Base-by-base conservation (phyloP, 1,140 invertebrate species). In the Drosophila kurseongensis region DNA sequence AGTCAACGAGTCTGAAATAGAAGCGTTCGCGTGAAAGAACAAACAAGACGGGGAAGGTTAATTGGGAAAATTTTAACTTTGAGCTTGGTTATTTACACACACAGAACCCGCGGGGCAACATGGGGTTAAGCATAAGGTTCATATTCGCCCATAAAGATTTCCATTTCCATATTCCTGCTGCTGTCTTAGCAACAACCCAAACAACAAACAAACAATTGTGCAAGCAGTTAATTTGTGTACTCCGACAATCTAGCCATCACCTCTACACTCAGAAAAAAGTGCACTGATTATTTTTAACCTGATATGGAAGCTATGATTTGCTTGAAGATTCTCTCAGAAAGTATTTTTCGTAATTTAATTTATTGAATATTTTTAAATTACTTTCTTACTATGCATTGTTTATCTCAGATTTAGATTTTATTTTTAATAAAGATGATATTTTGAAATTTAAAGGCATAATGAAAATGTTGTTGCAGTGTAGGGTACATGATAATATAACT, bases 1-100 rank as follows among this genome's bases (percentile, higher is more conserved):
- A 42, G 60, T 63, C 40, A 42, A 5, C 36, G 27, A 59, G 29
- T 84, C 63, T 76, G 58, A 14, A 57, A 23, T 6, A 38, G 9
- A 79, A 73, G 73, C 63, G 77, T 74, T 80, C 62, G 75, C 54
- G 47, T 48, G 44, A 63, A 62, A 57, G 59, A 40, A 62, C 61
- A 68, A 65, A 63, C 50, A 76, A 38, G 18, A 16, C 35, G 23
- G 16, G 41, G 58, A 44, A 45, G 72, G 73, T 65, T 88, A 86
- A 86, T 86, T 86, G 83, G 88, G 69, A 78, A 83, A 86, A 78
- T 73, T 88, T 82, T 63, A 71, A 79, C 66, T 57, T 62, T 65
- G 42, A 38, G 41, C 29, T 63, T n/a, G 13, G 18, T 23, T 18
- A 58, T 40, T 41, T 41, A 42, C 54, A 59, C 36, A 3, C 60